phyloP scores from a whole-genome alignment of 2,888 invertebrate species.

The Eudemis profundana region DNA sequence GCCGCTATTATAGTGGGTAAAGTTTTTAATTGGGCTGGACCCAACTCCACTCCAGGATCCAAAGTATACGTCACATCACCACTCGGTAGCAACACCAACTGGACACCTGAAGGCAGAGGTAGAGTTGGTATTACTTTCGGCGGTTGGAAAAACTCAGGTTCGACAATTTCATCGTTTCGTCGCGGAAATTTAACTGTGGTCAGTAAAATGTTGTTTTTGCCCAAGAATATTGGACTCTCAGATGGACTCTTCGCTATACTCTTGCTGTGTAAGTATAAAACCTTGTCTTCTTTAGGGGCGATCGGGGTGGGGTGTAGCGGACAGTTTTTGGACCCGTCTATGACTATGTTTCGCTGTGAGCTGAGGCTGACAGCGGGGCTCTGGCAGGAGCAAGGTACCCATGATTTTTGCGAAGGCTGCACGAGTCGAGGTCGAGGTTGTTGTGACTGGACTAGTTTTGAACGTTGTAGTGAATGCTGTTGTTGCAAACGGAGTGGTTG shows the following conservation, averaged over 20 bases:
- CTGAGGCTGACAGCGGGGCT: constrained; percentile 10
- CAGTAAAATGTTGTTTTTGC: constrained; percentile 72
- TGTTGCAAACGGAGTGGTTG: not conserved
- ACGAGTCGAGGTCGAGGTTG: no score
- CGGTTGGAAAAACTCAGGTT: constrained; percentile 10
- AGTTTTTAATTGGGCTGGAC: constrained; percentile 48
- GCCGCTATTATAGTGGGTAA: constrained; percentile 56
- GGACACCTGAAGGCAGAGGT: constrained; percentile 33
- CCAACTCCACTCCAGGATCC: constrained; percentile 52
- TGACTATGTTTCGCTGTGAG: constrained; percentile 45
- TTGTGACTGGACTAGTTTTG: no score
- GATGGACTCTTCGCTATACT: constrained; percentile 26
- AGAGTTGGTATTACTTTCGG: constrained; percentile 32
- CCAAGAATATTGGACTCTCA: constrained; percentile 55
- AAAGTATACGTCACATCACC: constrained; percentile 50
- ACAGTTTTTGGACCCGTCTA: constrained; percentile 49
- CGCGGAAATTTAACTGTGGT: constrained; percentile 61
- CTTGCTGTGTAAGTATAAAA: constrained; percentile 54
- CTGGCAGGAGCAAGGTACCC: constrained; percentile 14
- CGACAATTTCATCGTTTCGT: constrained; percentile 1
- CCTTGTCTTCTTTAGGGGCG: constrained; percentile 48
- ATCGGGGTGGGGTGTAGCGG: constrained; percentile 43
- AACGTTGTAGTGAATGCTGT: no score
- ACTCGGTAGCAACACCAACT: constrained; percentile 26
- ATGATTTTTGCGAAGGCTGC: not conserved